phyloP scores from a whole-genome alignment of 2,113 vertebrate species.

The Pleuronectes platessa region DNA sequence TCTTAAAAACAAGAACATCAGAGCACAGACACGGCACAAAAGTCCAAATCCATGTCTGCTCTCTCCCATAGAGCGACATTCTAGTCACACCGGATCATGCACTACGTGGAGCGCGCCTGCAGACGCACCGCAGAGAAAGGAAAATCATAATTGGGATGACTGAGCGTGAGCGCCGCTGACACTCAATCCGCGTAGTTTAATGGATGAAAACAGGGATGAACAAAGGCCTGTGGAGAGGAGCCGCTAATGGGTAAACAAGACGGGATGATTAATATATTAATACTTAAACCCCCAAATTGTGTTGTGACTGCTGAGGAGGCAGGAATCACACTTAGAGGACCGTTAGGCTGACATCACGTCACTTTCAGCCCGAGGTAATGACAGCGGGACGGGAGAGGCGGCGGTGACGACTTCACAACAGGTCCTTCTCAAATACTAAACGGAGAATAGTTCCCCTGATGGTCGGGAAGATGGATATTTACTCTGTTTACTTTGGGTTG shows the following conservation, averaged over 20 bases:
- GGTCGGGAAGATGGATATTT: not conserved
- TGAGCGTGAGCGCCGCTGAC: slow-evolving; percentile 13
- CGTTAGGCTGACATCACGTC: not conserved
- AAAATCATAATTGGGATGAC: slow-evolving; percentile 28
- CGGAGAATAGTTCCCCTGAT: not conserved
- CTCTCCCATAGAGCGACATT: not conserved
- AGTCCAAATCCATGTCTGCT: slow-evolving; percentile 15
- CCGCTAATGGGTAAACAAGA: slow-evolving; percentile 58
- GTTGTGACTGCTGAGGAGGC: slow-evolving; percentile 21
- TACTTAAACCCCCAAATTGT: slow-evolving; percentile 27
- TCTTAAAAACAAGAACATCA: slow-evolving; percentile 6
- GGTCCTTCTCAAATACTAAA: slow-evolving; percentile 5
- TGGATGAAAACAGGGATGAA: slow-evolving; percentile 44
- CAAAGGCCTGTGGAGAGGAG: slow-evolving; percentile 34
- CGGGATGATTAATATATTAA: slow-evolving; percentile 42
- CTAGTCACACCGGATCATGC: not conserved
- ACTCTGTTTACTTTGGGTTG: not conserved
- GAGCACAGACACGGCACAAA: not conserved
- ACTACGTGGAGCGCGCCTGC: not conserved
- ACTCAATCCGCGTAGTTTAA: slow-evolving; percentile 28
- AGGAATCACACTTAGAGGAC: not conserved
- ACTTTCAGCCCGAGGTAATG: not conserved
- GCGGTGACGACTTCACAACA: slow-evolving; percentile 3
- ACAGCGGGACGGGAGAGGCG: slow-evolving; percentile 5
- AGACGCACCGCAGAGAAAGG: not conserved